Conservation (phyloP, 1,140 invertebrate genomes). For the Brachionus plicatilis region DNA sequence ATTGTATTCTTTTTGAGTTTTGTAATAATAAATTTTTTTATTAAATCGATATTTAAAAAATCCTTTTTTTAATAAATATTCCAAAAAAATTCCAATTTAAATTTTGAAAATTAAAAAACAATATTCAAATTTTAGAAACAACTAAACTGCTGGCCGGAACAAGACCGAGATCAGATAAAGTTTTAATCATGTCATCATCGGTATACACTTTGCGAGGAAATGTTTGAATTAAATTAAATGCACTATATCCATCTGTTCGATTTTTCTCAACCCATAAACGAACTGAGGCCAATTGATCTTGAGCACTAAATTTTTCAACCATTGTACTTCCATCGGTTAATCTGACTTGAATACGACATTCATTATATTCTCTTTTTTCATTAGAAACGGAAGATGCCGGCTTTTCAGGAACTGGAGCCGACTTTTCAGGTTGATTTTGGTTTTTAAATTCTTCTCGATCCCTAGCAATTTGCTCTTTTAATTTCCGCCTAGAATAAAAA, state of each 20-base stretch:
- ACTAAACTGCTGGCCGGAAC: constrained; percentile 18
- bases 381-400: neutral
- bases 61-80: neutral
- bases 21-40: neutral
- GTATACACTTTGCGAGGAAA: constrained; percentile 36
- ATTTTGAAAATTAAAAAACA: neutral
- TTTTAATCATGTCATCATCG: constrained; percentile 9
- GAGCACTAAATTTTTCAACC: neutral
- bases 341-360: constrained; percentile 28
- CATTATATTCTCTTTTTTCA: constrained; percentile 26
- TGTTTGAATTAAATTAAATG: constrained; percentile 34
- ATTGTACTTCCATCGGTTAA: constrained; percentile 29
- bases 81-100: neutral
- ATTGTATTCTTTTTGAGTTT: no score
- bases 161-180: constrained; percentile 30
- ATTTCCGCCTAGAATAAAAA: neutral
- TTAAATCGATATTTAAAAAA: neutral
- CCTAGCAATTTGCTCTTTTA: constrained; percentile 30
- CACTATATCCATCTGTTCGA: neutral
- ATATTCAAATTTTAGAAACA: neutral
- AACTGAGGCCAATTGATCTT: neutral
- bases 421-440: neutral
- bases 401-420: neutral
- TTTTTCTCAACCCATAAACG: constrained; percentile 30
- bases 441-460: constrained; percentile 39